Conservation (phyloP, 2,113 vertebrate species). For the Oncorhynchus masou region DNA sequence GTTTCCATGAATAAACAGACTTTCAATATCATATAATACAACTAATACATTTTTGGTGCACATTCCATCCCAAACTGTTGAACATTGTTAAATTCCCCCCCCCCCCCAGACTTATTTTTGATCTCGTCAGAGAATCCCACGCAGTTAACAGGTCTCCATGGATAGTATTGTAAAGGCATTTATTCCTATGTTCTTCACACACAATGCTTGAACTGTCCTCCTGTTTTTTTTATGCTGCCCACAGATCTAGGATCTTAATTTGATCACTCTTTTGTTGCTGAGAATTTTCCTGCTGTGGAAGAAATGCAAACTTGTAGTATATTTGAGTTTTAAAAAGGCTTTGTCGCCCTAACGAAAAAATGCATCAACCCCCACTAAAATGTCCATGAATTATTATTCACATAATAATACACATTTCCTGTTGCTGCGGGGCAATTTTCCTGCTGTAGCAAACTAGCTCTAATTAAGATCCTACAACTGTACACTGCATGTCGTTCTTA, state of each 20-base stretch:
- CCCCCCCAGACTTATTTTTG: conserved; percentile 15
- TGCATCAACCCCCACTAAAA: too few relatives aligned
- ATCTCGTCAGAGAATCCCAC: conserved; percentile 1
- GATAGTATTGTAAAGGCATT: not conserved
- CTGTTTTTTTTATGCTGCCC: not conserved
- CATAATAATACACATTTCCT: too few relatives aligned
- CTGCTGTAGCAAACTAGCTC: too few relatives aligned
- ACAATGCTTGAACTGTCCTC: conserved; percentile 1
- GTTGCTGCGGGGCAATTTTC: too few relatives aligned
- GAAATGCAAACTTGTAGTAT: too few relatives aligned
- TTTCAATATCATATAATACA: not conserved
- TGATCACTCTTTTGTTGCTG: too few relatives aligned
- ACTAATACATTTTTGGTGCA: not conserved
- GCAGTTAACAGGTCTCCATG: not conserved
- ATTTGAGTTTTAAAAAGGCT: too few relatives aligned
- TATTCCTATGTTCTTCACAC: not conserved
- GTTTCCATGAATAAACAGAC: conserved; percentile 15
- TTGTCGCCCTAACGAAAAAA: too few relatives aligned
- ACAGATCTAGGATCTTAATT: too few relatives aligned
- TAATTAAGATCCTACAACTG: too few relatives aligned
- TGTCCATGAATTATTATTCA: too few relatives aligned
- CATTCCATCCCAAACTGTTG: not conserved
- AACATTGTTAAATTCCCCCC: not conserved
- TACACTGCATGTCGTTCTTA: not conserved
- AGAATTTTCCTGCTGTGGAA: too few relatives aligned